phyloP scores from a whole-genome alignment of 2,113 vertebrate species.

The Prietella phreatophila region DNA sequence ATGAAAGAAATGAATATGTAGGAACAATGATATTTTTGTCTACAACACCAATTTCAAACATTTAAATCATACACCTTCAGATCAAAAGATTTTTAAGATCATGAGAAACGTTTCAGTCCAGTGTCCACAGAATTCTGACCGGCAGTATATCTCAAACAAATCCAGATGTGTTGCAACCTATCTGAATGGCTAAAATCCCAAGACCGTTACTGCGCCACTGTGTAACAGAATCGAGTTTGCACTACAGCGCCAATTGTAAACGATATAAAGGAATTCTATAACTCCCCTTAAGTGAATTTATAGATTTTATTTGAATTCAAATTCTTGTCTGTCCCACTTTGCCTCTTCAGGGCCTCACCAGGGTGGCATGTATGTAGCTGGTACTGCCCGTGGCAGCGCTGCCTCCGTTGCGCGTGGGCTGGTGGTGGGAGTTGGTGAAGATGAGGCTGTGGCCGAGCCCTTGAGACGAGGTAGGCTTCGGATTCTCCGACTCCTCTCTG shows the following conservation, averaged over 20 bases:
- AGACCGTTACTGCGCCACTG: background rate
- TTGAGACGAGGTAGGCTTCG: slow-evolving; percentile 77
- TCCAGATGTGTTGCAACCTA: background rate
- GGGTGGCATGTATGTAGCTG: slow-evolving; percentile 82
- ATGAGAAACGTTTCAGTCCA: no score
- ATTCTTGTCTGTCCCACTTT: background rate
- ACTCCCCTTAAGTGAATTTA: background rate
- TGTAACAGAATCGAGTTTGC: background rate
- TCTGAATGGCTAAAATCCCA: no score
- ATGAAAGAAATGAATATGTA: no score
- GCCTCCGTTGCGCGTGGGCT: slow-evolving; percentile 68
- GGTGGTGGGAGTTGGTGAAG: slow-evolving; percentile 92
- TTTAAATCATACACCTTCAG: no score
- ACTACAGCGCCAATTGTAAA: background rate
- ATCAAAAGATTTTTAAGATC: no score
- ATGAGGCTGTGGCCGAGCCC: slow-evolving; percentile 85
- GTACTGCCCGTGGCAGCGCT: slow-evolving; percentile 68
- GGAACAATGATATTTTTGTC: no score
- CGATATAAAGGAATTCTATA: background rate
- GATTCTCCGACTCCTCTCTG: slow-evolving; percentile 69
- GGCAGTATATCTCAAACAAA: background rate
- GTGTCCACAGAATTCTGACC: no score
- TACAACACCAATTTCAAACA: no score
- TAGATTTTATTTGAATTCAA: background rate
- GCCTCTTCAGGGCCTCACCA: slow-evolving; percentile 61